A percentile compares a stretch with the other conserved stretches of the same genome.
Evolutionary conservation across 1,140 invertebrate species (phyloP).

Genomic region (Periplaneta americana): DNA sequence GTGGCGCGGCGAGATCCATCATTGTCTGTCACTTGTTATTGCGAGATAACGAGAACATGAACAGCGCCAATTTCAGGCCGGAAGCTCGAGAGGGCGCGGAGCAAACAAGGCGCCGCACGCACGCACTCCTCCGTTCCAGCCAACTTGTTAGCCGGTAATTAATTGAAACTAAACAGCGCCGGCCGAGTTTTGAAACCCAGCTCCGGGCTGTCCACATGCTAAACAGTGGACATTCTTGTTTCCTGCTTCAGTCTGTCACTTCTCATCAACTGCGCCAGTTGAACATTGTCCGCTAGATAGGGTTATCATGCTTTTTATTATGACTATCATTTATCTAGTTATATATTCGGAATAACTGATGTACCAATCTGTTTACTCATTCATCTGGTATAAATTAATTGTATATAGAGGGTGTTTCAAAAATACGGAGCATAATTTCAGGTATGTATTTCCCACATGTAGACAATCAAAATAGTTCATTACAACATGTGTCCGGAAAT

Average conservation of each 20-base stretch:
- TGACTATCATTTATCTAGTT: background rate
- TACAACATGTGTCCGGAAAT: too few species aligned
- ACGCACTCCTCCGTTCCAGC: background rate
- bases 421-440: too few species aligned
- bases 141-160: background rate
- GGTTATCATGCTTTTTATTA: background rate
- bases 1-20: conserved; percentile 13
- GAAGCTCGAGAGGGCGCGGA: conserved; percentile 15
- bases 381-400: too few species aligned
- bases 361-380: too few species aligned
- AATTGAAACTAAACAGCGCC: background rate
- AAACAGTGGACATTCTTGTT: too few species aligned
- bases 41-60: conserved; percentile 20
- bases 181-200: background rate
- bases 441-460: too few species aligned
- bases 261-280: too few species aligned
- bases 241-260: too few species aligned
- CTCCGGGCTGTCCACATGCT: too few species aligned
- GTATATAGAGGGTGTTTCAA: too few species aligned
- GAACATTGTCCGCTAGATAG: too few species aligned
- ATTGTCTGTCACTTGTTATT: conserved; percentile 22
- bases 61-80: conserved; percentile 21
- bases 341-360: background rate
- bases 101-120: conserved; percentile 16
- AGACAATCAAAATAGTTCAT: too few species aligned